A percentile compares a stretch with the other conserved stretches of the same genome.
These are phyloP conservation scores for Pandemis heparana DNA, from an alignment of 2,888 invertebrate species.

Conservation along the genomic window DNA sequence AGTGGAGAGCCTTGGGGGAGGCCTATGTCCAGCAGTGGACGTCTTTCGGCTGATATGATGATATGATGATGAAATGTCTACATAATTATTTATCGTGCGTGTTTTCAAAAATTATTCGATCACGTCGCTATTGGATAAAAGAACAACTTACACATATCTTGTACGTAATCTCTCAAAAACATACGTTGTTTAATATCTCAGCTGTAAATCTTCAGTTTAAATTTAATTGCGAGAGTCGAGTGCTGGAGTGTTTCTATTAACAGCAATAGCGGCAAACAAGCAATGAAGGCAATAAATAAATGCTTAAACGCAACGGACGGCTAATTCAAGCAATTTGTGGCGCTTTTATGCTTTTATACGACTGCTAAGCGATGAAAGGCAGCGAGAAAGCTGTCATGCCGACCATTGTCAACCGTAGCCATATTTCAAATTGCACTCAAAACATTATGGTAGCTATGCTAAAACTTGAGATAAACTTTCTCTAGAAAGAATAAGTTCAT, in stretches of 20 bases:
- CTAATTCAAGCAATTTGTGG: conserved; percentile 72
- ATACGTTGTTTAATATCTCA: neutral
- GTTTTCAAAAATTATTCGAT: no score
- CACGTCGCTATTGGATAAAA: no score
- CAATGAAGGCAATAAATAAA: conserved; percentile 63
- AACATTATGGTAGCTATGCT: neutral
- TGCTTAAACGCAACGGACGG: conserved; percentile 68
- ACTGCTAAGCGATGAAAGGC: conserved; percentile 20
- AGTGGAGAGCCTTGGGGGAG: no score
- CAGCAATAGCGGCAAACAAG: conserved; percentile 51
- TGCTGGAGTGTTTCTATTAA: conserved; percentile 28
- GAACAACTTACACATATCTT: no score
- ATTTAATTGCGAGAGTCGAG: conserved; percentile 33
- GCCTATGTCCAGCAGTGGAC: no score
- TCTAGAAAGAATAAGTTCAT: no score
- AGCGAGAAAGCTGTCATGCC: conserved; percentile 6
- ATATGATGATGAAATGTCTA: no score
- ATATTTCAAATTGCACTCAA: neutral
- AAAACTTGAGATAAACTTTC: neutral
- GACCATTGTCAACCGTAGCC: no score
- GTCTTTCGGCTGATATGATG: no score
- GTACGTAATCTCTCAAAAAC: neutral
- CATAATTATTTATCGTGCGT: no score
- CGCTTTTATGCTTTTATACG: conserved; percentile 52
- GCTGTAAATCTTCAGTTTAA: conserved; percentile 29